phyloP scores from a whole-genome alignment of 2,797 vertebrate species.

The Myripristis murdjan region DNA sequence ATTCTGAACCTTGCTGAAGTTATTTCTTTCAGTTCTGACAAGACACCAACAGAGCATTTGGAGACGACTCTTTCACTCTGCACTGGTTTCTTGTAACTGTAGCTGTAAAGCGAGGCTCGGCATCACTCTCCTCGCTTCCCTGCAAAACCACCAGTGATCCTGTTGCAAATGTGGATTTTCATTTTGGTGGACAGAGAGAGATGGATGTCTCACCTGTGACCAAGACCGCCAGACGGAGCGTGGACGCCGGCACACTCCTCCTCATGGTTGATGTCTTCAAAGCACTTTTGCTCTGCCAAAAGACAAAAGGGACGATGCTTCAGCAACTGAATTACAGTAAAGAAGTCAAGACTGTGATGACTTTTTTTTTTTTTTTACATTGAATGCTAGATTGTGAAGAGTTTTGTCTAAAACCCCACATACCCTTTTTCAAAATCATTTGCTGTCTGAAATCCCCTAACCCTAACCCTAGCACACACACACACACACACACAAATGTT shows the following conservation, averaged over 20 bases:
- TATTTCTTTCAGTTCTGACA: not conserved
- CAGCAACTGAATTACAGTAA: not conserved
- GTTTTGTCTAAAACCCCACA: no score
- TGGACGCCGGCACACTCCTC: slow-evolving; percentile 57
- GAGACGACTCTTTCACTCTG: not conserved
- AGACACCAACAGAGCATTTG: no score
- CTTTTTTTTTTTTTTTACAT: no score
- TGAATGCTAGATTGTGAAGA: no score
- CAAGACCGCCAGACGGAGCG: slow-evolving; percentile 54
- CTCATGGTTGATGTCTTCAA: slow-evolving; percentile 64
- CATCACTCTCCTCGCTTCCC: slow-evolving; percentile 14
- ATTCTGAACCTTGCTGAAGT: not conserved
- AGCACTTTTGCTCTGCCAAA: slow-evolving; percentile 59
- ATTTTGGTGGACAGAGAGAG: slow-evolving; percentile 29
- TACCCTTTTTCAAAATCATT: not conserved
- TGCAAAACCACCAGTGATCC: not conserved
- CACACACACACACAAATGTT: no score
- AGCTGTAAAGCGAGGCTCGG: slow-evolving; percentile 1
- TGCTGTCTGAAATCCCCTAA: not conserved
- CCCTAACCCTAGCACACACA: no score
- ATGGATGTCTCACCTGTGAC: slow-evolving; percentile 74
- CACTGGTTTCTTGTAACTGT: not conserved
- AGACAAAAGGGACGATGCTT: slow-evolving; percentile 12
- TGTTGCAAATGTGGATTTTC: slow-evolving; percentile 16
- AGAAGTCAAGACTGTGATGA: not conserved